Base-by-base conservation (phyloP, 2,888 invertebrate genomes). In the Plusia festucae region DNA sequence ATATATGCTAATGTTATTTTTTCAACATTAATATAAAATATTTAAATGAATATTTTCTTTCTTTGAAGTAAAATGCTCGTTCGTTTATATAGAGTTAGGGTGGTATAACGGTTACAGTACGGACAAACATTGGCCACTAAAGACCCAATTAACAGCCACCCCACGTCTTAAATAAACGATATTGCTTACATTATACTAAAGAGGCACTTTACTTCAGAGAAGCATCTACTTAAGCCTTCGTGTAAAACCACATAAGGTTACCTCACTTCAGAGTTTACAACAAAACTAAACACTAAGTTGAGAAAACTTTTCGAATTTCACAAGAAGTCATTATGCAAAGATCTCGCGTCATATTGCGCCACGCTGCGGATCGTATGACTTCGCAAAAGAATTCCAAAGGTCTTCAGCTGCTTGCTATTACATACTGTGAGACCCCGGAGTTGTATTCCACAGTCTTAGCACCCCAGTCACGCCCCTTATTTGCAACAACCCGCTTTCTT, bases 281-380 rank as follows among this genome's bases (percentile, higher is more conserved):
- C 67, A 63, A 68, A 63, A 68, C 70, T 66, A 68, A 64, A 7
- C 64, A 56, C 49, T 27, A 67, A 71, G 53, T 70, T 63, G 22
- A 49, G 51, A 15, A 60, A 72, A 72, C 75, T 77, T 73, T 65
- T 73, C 65, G 78, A 78, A 82, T 82, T 81, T 80, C 72, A 67
- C 65, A 56, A 72, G 65, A 66, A 78, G 78, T 80, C 77, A 81
- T 87, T 85, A 87, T 83, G 84, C 82, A 82, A 82, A 82, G 79
- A 78, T 73, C 65, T 73, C 66, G 72, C 61, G 71, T 75, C 81
- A 79, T 69, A 82, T 77, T 66, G 70, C 49, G 60, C 44, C 51
- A 53, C 44, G 27, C 30, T 9, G 8, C 9, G 9, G 2, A 9
- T 9, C 30, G 8, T 9, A 27, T 24, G 51, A 49, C 52, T 71